These are phyloP conservation scores for Semotilus atromaculatus DNA, from an alignment of 2,797 vertebrate species.

Conservation along the genomic window DNA sequence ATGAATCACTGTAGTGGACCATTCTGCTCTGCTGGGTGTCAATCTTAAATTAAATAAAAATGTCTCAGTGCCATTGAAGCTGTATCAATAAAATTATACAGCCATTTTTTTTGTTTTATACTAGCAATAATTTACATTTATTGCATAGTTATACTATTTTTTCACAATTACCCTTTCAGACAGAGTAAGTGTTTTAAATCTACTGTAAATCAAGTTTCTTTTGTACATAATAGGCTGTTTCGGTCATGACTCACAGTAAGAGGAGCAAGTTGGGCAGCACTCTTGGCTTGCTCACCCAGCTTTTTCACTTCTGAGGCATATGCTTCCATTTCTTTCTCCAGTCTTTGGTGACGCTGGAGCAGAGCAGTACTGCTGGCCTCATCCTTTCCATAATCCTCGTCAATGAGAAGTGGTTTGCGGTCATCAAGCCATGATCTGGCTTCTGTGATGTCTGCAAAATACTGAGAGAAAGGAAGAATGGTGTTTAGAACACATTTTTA, in stretches of 20 bases:
- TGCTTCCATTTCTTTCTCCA: conserved; percentile 79
- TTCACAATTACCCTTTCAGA: not conserved
- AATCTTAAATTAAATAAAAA: conserved; percentile 59
- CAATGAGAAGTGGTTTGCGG: conserved; percentile 77
- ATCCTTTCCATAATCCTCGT: conserved; percentile 81
- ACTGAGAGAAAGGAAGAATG: conserved; percentile 71
- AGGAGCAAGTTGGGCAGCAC: conserved; percentile 71
- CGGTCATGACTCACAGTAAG: conserved; percentile 72
- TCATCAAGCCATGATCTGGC: conserved; percentile 84
- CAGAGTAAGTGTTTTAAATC: conserved; percentile 4
- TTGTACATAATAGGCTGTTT: not conserved
- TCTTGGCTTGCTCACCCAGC: conserved; percentile 79
- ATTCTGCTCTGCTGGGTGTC: conserved; percentile 67
- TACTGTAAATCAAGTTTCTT: not conserved
- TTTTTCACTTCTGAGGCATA: conserved; percentile 79
- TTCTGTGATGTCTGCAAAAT: conserved; percentile 82
- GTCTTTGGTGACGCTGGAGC: conserved; percentile 80
- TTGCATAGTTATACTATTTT: not conserved
- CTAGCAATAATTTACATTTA: not conserved
- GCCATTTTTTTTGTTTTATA: not conserved
- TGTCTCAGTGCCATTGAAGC: not conserved
- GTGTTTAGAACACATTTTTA: not conserved
- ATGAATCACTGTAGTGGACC: conserved; percentile 72
- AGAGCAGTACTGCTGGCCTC: conserved; percentile 75
- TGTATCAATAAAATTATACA: not conserved